Evolutionary conservation across 2,113 vertebrate genomes (phyloP).

Genomic region (Martes martes): DNA sequence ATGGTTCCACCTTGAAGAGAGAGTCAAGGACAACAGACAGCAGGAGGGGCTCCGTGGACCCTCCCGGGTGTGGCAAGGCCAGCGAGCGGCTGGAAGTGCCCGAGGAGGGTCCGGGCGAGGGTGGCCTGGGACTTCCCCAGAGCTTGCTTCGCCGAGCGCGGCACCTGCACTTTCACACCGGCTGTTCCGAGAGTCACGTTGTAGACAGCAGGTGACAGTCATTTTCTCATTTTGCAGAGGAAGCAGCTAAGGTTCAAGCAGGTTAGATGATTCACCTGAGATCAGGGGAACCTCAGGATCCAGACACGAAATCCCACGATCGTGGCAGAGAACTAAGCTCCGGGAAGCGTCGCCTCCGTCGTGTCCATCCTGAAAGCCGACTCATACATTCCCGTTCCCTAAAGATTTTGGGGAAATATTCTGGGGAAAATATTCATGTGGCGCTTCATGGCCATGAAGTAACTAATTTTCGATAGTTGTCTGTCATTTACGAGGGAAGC

Average conservation of each 20-base stretch:
- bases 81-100: rapidly evolving
- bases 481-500: neutral
- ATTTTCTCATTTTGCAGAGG: neutral
- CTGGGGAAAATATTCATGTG: neutral
- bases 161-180: rapidly evolving
- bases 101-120: rapidly evolving
- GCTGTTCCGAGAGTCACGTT: rapidly evolving
- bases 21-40: neutral
- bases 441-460: neutral
- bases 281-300: no score
- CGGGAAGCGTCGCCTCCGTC: neutral
- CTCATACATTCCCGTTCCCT: neutral
- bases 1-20: neutral
- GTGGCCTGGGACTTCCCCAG: rapidly evolving
- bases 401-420: neutral
- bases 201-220: neutral
- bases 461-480: no score
- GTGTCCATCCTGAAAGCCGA: neutral
- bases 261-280: neutral
- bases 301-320: neutral
- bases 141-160: rapidly evolving
- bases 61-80: rapidly evolving
- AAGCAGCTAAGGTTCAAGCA: no score
- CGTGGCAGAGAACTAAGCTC: neutral
- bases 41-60: neutral